A percentile compares a stretch with the other conserved stretches of the same genome.
Conservation (phyloP, 2,797 vertebrate genomes). For the Lutra lutra region DNA sequence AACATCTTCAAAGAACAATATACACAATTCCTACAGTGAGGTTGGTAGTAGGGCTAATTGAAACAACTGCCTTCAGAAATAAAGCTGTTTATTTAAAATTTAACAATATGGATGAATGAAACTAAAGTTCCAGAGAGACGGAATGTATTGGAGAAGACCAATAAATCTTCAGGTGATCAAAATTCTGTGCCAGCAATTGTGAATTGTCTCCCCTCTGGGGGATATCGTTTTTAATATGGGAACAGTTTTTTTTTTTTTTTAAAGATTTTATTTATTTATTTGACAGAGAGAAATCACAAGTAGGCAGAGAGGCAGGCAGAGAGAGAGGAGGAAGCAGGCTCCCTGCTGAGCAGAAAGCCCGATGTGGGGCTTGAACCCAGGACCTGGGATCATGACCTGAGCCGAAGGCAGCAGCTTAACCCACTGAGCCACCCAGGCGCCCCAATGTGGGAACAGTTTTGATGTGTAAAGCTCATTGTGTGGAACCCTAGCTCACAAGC, state of each 20-base stretch:
- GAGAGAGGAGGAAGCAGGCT: too few relatives aligned
- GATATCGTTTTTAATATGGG: not conserved
- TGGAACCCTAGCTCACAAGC: not conserved
- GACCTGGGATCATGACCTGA: too few relatives aligned
- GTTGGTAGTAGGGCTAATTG: not conserved
- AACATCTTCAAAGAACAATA: not conserved
- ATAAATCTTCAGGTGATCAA: not conserved
- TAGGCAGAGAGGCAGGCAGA: too few relatives aligned
- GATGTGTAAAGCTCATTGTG: not conserved
- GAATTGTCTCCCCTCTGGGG: not conserved
- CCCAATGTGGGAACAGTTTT: not conserved
- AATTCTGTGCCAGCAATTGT: not conserved
- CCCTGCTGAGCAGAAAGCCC: too few relatives aligned
- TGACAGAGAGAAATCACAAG: too few relatives aligned
- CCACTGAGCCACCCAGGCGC: too few relatives aligned
- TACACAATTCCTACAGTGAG: not conserved
- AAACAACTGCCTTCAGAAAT: constrained; percentile 18
- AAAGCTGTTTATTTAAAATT: not conserved
- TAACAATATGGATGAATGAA: not conserved
- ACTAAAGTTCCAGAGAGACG: not conserved
- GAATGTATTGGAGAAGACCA: not conserved
- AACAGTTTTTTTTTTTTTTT: too few relatives aligned
- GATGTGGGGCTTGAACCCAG: too few relatives aligned
- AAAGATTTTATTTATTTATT: too few relatives aligned
- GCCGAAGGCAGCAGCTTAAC: too few relatives aligned